Evolutionary conservation across 2,113 vertebrate species (phyloP), one percentile per base, ranked within the genome.

Genomic region (Syngnathus typhle): DNA sequence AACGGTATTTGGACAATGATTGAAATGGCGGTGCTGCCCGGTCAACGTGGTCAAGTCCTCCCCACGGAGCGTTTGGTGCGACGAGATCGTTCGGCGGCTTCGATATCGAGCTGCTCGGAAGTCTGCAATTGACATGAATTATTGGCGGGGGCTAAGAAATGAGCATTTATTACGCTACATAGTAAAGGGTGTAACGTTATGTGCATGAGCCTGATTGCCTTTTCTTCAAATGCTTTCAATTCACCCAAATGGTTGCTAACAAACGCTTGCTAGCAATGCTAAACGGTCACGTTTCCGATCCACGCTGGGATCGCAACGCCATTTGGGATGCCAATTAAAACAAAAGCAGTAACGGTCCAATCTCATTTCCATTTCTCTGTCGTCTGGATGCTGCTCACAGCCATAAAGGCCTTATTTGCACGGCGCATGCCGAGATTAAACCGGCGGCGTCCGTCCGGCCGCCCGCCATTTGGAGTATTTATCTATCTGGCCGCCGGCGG

Each of bases 1-100:
- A n/a, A n/a, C n/a, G n/a, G n/a, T n/a, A 74, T 75, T 21, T 7
- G 38, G 69, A 71, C 69, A 44, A 70, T 84, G 81, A 85, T 77
- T 84, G 78, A 79, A 79, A 84, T 75, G 75, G 66, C 41, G 69
- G 47, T 7, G 64, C 74, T 19, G 69, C 13, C 7, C 71, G 47
- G 15, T 67, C 52, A 7, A 43, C 7, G 19, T 12, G 73, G 78
- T 72, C 73, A 69, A 64, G 73, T 44, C 73, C 71, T 73, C 43
- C 23, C 39, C 37, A 23, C 32, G 67, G 37, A 7, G 36, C 41
- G 60, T 59, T 81, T 68, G 47, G 63, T 60, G 21, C 19, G 52
- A 69, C 69, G 60, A 71, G 73, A 77, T 80, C 82, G 78, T 80
- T 71, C 61, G 77, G 59, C 52, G 54, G 21, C 44, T 58, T 12